Base-by-base conservation (phyloP, 1,140 invertebrate genomes). In the Solenopsis fugax region DNA sequence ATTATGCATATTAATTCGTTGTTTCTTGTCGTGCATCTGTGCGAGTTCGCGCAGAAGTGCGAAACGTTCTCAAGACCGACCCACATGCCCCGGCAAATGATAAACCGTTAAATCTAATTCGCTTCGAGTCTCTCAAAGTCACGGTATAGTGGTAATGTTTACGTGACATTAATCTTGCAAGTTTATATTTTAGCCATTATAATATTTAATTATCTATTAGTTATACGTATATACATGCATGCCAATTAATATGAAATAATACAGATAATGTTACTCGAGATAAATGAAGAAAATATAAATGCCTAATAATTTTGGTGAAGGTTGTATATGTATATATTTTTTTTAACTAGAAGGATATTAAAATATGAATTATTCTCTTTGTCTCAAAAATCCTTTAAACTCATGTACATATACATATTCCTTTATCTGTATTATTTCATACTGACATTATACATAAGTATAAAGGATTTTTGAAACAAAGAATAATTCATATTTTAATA, bases 1-100 rank as follows among this genome's bases (percentile, higher is more conserved):
- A 91, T 91, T 91, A 91, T 91, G 90, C 85, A 91, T 89, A 91
- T 91, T 89, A 91, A 91, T 91, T 89, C 69, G 50, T 62, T 45
- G 85, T 85, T 65, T 89, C 89, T 91, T 88, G 84, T 88, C 69
- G 69, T 85, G 24, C 56, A 62, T 85, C 45, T 67, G 54, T 52
- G 77, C 71, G 65, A 48, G 87, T 75, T 69, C 29, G 65, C 60
- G 87, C 81, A 90, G 62, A 71, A 87, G 69, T 82, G 82, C 67
- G 84, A 91, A 88, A 52, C 37, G 60, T 91, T 91, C 90, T 88
- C 90, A 91, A 82, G 89, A 88, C 24, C 87, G 89, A 91, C 87
- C 89, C 89, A 90, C 62, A 88, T 91, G 89, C 87, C 56, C 65
- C 76, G 76, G 24, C 37, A 62, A 58, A 85, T 81, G 89, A 90